Conservation (phyloP, 2,888 invertebrate species). For the Holacanthella duospinosa region DNA sequence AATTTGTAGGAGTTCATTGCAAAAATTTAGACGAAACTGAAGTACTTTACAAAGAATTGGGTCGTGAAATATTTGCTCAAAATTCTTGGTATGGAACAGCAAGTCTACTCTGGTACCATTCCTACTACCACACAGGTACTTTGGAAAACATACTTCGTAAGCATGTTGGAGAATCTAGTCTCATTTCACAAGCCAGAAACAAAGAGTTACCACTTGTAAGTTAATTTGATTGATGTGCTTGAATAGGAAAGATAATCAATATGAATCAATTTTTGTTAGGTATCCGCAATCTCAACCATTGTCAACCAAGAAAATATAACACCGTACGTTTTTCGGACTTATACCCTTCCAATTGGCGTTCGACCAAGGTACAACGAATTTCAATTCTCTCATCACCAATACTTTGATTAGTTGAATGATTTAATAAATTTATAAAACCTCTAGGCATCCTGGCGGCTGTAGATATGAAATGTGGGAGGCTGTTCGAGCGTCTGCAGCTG, state of each 20-base stretch:
- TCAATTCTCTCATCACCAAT: neutral
- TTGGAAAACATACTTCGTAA: constrained; percentile 68
- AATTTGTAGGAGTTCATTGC: constrained; percentile 47
- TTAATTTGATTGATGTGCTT: too few species aligned
- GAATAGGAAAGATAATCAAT: too few species aligned
- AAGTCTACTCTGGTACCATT: constrained; percentile 69
- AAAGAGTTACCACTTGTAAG: constrained; percentile 50
- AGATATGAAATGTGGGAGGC: constrained; percentile 68
- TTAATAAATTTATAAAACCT: neutral
- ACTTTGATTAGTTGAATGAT: neutral
- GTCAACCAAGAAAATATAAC: constrained; percentile 61
- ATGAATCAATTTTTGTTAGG: constrained; percentile 43
- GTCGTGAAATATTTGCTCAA: constrained; percentile 56
- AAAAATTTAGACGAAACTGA: constrained; percentile 53
- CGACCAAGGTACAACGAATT: constrained; percentile 53
- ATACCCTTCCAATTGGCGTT: constrained; percentile 58
- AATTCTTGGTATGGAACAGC: constrained; percentile 58
- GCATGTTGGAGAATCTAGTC: constrained; percentile 51
- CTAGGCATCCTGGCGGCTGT: constrained; percentile 48
- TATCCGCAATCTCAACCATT: constrained; percentile 66
- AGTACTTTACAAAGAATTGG: constrained; percentile 51
- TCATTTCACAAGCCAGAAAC: constrained; percentile 52
- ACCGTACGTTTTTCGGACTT: constrained; percentile 76
- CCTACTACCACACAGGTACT: constrained; percentile 73
- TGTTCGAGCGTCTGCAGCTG: constrained; percentile 78